Conservation (phyloP, 2,113 vertebrate genomes). For the Phaethon lepturus region DNA sequence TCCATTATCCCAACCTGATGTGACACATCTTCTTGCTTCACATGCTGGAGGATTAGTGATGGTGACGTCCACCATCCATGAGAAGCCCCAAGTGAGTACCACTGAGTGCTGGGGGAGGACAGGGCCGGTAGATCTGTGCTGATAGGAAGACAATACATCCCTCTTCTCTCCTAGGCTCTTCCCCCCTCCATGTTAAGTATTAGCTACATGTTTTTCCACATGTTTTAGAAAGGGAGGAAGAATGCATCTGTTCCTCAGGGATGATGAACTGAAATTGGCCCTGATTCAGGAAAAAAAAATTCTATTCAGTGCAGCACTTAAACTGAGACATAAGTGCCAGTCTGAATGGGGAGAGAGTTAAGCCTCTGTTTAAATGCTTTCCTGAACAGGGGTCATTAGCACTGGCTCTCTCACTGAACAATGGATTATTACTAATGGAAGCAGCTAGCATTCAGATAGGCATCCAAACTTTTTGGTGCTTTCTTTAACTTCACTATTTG, state of each 20-base stretch:
- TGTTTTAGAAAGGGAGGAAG: not conserved
- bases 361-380: conserved; percentile 60
- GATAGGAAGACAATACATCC: not conserved
- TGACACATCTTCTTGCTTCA: not conserved
- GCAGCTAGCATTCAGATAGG: conserved; percentile 38
- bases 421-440: conserved; percentile 52
- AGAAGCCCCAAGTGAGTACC: not conserved
- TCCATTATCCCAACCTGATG: not conserved
- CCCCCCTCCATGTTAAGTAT: not conserved
- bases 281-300: not conserved
- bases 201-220: not conserved
- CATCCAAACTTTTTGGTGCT: conserved; percentile 22
- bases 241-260: conserved; percentile 23
- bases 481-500: conserved; percentile 15
- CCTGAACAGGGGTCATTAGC: conserved; percentile 53
- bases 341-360: conserved; percentile 50
- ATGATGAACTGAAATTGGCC: conserved; percentile 57
- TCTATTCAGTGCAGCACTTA: conserved; percentile 47
- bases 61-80: not conserved
- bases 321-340: conserved; percentile 60
- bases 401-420: conserved; percentile 26
- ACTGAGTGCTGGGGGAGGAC: accelerated
- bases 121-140: not conserved
- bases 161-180: not conserved
- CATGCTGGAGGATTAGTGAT: not conserved